Evolutionary conservation across 1,140 invertebrate species (phyloP).

Genomic region (Dinothrombium tinctorium): DNA sequence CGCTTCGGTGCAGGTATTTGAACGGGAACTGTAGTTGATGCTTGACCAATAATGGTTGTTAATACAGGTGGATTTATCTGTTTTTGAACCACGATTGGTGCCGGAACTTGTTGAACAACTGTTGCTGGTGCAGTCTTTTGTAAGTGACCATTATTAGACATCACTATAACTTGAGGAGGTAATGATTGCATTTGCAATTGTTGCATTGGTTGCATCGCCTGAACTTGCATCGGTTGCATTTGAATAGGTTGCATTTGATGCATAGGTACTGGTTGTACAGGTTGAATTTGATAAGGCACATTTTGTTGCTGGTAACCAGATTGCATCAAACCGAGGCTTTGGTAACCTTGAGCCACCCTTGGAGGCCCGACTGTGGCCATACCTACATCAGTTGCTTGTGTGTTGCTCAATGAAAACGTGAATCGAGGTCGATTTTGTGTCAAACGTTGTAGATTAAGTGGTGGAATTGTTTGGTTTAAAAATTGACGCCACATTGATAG

Average conservation of each 20-base stretch:
- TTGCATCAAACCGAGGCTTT: neutral
- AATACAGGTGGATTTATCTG: too few relatives aligned
- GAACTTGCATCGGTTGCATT: neutral
- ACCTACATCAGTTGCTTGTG: neutral
- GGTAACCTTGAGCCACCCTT: neutral
- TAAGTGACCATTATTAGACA: too few relatives aligned
- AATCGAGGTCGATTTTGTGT: neutral
- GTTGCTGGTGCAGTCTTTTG: too few relatives aligned
- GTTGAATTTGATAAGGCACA: neutral
- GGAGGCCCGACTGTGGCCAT: neutral
- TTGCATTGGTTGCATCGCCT: neutral
- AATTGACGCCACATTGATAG: conserved; percentile 10
- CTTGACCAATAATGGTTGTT: too few relatives aligned
- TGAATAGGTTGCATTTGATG: neutral
- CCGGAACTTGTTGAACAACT: too few relatives aligned
- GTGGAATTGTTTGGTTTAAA: conserved; percentile 8
- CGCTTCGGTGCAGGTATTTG: too few relatives aligned
- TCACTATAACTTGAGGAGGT: too few relatives aligned
- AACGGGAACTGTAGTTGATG: too few relatives aligned
- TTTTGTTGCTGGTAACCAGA: neutral
- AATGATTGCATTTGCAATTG: too few relatives aligned
- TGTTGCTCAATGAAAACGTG: neutral
- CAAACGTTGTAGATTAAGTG: neutral
- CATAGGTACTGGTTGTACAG: neutral
- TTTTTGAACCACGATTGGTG: too few relatives aligned